Evolutionary conservation across 2,797 vertebrate species (phyloP), one percentile per base, ranked within the genome.

Genomic region (Rhinella marina): DNA sequence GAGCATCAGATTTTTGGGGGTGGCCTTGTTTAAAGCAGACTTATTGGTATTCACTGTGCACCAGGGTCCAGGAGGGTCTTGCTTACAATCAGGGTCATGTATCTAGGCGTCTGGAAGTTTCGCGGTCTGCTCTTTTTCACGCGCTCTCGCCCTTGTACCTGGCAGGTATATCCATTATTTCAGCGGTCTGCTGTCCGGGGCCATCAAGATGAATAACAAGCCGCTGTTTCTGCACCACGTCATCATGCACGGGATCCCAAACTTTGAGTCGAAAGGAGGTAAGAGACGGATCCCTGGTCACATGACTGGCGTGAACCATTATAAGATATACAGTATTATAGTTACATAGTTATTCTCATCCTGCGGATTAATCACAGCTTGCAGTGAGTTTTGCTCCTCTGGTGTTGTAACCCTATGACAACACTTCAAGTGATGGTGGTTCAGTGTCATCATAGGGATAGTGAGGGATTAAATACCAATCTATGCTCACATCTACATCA

Each of bases 151-250:
- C 23, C 25, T 16, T 25, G 5, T 3, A 1, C 3, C n/a, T 19
- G 12, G 7, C 91, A 99, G 98, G 92, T 99, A 99, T 78, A 97
- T 99, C 90, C 96, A 98, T 93, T 99, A 99, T 92, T 99, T 99
- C 95, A 99, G 98, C 0, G 98, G 98, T 41, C 93, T 99, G 90
- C 96, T 99, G 10, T 98, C 98, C 0, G 98, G 98, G 83, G 95
- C 96, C 93, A 99, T 99, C 93, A 99, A 98, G 94, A 99, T 99
- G 96, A 99, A 99, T 96, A 99, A 99, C 96, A 99, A 99, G 86
- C 98, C 98, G 4, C 93, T 99, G 91, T 99, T 99, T 91, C 95
- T 99, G 59, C 98, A 99, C 90, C 98, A 99, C 0, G 98, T 99
- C 94, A 99, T 99, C 95, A 96, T 99, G 97, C 98, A 99, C 0